phyloP scores from a whole-genome alignment of 1,140 invertebrate genomes.

The Ditylenchus dipsaci region DNA sequence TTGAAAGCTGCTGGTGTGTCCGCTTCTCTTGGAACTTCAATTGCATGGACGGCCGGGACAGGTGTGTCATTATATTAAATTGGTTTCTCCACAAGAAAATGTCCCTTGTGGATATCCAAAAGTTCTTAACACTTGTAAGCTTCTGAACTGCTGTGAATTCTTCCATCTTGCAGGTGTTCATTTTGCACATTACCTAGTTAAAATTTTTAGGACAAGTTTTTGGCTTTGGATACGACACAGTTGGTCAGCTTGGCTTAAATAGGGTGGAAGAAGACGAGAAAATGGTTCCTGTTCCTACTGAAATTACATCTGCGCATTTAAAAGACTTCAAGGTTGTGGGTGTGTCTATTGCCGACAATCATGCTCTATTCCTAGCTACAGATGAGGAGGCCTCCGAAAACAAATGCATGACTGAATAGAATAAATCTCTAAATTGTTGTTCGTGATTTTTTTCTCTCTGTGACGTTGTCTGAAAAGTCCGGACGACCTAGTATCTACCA shows the following conservation, averaged over 20 bases:
- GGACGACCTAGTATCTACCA: no score
- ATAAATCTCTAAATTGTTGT: no score
- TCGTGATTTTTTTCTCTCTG: no score
- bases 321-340: conserved; percentile 44
- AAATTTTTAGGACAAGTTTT: conserved; percentile 43
- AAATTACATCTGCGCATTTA: conserved; percentile 50
- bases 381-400: no score
- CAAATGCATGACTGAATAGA: no score
- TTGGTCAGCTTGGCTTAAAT: conserved; percentile 54
- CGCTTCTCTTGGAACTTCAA: conserved; percentile 45
- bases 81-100: background rate
- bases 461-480: no score
- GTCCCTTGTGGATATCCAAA: no score
- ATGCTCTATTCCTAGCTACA: conserved; percentile 18
- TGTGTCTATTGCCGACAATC: conserved; percentile 51
- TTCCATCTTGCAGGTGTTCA: no score
- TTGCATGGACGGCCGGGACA: conserved; percentile 51
- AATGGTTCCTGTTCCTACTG: conserved; percentile 41
- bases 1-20: conserved; percentile 44
- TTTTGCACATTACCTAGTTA: no score
- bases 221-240: conserved; percentile 51
- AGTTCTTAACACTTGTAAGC: no score
- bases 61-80: conserved; percentile 25
- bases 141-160: no score
- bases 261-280: conserved; percentile 52